Percentiles rank a stretch among this genome's conserved stretches.
phyloP scores from a whole-genome alignment of 2,888 invertebrate genomes.

The Tiliacea aurago region DNA sequence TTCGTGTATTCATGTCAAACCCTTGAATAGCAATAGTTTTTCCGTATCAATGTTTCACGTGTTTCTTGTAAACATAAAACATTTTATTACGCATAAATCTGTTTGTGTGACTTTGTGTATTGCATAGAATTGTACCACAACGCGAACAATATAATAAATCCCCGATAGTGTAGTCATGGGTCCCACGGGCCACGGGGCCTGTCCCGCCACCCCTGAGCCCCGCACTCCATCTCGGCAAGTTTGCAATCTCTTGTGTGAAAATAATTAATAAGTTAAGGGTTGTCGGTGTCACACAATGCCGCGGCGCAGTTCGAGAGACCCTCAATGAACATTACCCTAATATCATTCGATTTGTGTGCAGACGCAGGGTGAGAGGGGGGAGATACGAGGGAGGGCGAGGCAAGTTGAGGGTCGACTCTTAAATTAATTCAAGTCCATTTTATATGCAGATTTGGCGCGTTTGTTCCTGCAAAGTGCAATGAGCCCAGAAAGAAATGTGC shows the following conservation, averaged over 20 bases:
- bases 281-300: constrained; percentile 52
- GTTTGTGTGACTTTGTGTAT: constrained; percentile 11
- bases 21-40: constrained; percentile 7
- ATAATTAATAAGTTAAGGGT: constrained; percentile 69
- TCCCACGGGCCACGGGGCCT: constrained; percentile 30
- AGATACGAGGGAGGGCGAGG: neutral
- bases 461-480: constrained; percentile 48
- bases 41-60: neutral
- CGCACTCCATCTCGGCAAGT: constrained; percentile 7
- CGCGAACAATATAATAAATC: constrained; percentile 7
- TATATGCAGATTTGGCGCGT: constrained; percentile 63
- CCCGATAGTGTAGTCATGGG: neutral
- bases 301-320: constrained; percentile 40
- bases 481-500: constrained; percentile 33
- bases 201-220: neutral
- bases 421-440: constrained; percentile 60
- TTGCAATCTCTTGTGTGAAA: constrained; percentile 62
- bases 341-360: constrained; percentile 60
- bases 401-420: constrained; percentile 21
- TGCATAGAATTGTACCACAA: neutral
- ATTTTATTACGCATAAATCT: constrained; percentile 33
- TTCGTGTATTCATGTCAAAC: neutral
- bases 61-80: neutral
- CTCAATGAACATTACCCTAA: constrained; percentile 68
- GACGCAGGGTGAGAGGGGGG: constrained; percentile 27